Evolutionary conservation across 1,140 invertebrate species (phyloP).

Genomic region (Asobara japonica): DNA sequence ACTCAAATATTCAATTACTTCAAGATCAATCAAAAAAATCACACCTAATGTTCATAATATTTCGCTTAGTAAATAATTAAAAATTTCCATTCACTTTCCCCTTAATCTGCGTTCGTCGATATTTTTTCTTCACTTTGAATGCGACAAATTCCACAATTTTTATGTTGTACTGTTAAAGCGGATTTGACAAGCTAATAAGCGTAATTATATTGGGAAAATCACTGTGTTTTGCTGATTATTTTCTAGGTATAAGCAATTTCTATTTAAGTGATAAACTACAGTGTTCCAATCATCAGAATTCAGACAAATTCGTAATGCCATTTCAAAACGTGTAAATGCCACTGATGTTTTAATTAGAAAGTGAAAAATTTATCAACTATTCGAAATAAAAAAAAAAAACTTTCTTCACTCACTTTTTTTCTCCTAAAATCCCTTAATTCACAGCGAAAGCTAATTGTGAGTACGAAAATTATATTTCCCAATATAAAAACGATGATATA

Average conservation of each 20-base stretch:
- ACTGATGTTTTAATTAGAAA: no score
- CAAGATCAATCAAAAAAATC: no score
- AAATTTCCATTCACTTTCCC: background rate
- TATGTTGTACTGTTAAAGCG: background rate
- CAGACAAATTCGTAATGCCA: background rate
- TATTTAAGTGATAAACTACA: background rate
- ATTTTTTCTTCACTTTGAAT: background rate
- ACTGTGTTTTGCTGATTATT: background rate
- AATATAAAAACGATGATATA: slow-evolving; percentile 17
- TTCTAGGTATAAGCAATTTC: background rate
- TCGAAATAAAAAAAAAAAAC: background rate
- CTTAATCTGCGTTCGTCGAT: background rate
- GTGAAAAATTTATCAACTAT: no score
- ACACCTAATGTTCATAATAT: no score
- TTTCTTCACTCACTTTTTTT: background rate
- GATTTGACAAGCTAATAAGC: background rate
- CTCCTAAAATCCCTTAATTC: background rate
- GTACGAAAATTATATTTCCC: slow-evolving; percentile 8
- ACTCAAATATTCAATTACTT: no score
- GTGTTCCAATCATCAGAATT: background rate
- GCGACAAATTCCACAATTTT: background rate
- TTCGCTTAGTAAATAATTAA: background rate
- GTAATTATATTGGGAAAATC: slow-evolving; percentile 18
- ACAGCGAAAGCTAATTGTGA: background rate
- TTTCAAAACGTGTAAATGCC: background rate